phyloP scores from a whole-genome alignment of 2,888 invertebrate genomes.

The Lycocerus yunnanus region DNA sequence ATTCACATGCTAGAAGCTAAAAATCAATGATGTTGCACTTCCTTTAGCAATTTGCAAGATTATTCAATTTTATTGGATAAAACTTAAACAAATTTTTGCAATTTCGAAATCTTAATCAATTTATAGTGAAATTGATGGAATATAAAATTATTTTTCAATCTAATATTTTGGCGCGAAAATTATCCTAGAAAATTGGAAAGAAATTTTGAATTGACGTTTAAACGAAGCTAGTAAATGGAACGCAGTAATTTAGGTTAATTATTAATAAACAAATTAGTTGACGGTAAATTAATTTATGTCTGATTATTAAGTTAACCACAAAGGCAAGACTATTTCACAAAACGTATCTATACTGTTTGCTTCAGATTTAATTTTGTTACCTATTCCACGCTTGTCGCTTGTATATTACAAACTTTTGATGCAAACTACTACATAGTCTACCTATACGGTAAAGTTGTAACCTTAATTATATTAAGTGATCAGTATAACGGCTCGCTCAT shows the following conservation, averaged over 20 bases:
- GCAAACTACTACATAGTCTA: neutral
- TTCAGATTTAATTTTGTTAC: constrained; percentile 4
- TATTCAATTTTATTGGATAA: no score
- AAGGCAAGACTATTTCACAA: neutral
- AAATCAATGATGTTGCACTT: no score
- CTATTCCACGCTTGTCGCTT: neutral
- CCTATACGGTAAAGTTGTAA: neutral
- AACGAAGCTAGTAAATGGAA: neutral
- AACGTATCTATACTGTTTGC: neutral
- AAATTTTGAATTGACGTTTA: neutral
- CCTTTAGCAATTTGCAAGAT: no score
- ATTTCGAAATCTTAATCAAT: no score
- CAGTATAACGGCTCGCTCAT: neutral
- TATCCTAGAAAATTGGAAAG: neutral
- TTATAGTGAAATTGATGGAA: neutral
- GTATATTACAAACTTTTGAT: neutral
- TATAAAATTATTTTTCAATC: neutral
- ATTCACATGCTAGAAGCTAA: no score
- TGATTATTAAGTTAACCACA: neutral
- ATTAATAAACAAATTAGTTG: neutral
- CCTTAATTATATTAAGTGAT: constrained; percentile 4
- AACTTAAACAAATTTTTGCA: no score
- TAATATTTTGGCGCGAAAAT: neutral
- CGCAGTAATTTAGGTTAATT: neutral
- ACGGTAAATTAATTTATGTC: neutral